Evolutionary conservation across 2,113 vertebrate genomes (phyloP).

Genomic region (Anas platyrhynchos): DNA sequence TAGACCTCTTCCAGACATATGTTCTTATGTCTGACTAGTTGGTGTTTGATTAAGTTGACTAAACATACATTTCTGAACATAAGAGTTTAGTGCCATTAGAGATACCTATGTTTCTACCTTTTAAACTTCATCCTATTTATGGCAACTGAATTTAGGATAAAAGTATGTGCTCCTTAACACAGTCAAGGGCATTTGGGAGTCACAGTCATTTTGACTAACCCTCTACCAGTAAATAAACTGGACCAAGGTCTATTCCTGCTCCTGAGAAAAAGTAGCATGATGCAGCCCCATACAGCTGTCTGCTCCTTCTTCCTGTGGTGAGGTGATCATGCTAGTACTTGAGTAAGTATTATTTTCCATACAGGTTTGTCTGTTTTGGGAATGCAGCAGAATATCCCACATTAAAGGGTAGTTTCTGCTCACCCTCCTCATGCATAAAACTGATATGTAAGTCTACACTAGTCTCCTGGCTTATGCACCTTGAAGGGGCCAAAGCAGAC

Average conservation of each 20-base stretch:
- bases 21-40: not conserved
- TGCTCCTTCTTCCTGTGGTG: too few relatives aligned
- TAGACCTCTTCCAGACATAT: not conserved
- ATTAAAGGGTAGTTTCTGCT: not conserved
- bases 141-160: not conserved
- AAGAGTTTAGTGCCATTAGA: not conserved
- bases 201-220: not conserved
- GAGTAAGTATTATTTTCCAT: not conserved
- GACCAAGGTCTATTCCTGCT: not conserved
- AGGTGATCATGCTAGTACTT: not conserved
- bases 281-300: rapidly evolving
- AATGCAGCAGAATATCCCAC: not conserved
- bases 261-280: not conserved
- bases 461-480: not conserved
- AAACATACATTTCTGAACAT: not conserved
- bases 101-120: not conserved
- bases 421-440: too few relatives aligned
- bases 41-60: not conserved
- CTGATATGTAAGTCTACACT: not conserved
- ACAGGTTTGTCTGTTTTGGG: too few relatives aligned
- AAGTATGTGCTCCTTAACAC: not conserved
- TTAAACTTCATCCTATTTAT: not conserved
- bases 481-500: not conserved
- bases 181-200: not conserved
- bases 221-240: not conserved